Evolutionary conservation across 92 coral and sea anemone species (phyloP).

Genomic region (Paramuricea clavata): DNA sequence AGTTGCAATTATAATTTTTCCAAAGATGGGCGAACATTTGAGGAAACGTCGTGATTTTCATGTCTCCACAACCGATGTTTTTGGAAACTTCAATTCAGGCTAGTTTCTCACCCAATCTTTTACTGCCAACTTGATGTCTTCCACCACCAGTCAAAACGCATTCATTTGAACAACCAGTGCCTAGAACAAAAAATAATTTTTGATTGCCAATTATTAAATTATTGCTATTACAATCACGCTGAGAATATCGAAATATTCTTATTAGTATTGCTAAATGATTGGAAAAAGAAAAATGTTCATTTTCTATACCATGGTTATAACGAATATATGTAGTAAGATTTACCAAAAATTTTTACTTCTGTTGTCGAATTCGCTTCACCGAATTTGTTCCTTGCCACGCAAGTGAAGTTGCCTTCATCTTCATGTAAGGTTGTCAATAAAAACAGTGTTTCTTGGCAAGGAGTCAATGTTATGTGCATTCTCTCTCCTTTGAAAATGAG

Average conservation of each 20-base stretch:
- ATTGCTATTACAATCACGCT: no score
- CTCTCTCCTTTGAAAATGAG: not conserved
- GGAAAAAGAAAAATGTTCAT: no score
- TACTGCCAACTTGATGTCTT: not conserved
- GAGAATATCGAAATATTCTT: no score
- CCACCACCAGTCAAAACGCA: not conserved
- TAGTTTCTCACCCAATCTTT: not conserved
- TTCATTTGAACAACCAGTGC: not conserved
- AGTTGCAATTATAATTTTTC: no score
- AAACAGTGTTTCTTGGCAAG: constrained; percentile 1
- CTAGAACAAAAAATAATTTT: not conserved
- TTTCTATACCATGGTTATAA: no score
- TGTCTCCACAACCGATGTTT: no score
- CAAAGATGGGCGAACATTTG: no score
- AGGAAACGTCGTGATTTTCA: no score
- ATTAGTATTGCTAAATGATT: no score
- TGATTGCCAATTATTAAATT: no score
- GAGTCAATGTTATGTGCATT: not conserved
- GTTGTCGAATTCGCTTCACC: constrained; percentile 26
- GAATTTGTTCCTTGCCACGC: constrained; percentile 33
- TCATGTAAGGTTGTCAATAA: constrained; percentile 11
- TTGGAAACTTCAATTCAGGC: no score
- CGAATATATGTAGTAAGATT: not conserved
- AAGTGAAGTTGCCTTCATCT: constrained; percentile 68
- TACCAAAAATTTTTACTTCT: constrained; percentile 1